Conservation (phyloP, 2,113 vertebrate genomes). For the Tenrec ecaudatus region DNA sequence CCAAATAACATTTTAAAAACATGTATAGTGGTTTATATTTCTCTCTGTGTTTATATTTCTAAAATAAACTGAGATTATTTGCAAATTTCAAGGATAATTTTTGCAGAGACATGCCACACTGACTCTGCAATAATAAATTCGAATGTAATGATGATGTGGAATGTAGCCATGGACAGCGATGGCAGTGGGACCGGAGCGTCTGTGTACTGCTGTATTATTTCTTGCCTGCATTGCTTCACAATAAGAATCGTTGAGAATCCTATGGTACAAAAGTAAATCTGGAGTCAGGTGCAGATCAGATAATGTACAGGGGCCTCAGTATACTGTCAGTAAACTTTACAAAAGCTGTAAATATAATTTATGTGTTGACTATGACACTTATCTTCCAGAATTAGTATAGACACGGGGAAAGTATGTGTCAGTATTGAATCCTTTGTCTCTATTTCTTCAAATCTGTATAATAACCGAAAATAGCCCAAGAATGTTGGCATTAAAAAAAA, state of each 20-base stretch:
- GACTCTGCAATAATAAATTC: not conserved
- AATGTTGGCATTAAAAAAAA: no score
- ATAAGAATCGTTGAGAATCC: not conserved
- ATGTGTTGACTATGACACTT: not conserved
- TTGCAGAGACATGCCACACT: conserved; percentile 12
- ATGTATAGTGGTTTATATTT: conserved; percentile 27
- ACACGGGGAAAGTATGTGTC: no score
- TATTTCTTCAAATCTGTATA: no score
- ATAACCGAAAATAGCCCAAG: no score
- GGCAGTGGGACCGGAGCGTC: not conserved
- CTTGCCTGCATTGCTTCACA: not conserved
- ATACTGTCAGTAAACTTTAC: not conserved
- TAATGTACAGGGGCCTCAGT: not conserved
- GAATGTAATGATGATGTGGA: not conserved
- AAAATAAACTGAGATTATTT: conserved; percentile 50
- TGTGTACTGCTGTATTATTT: not conserved
- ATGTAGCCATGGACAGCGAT: not conserved
- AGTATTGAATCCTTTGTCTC: no score
- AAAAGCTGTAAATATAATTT: not conserved
- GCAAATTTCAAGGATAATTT: conserved; percentile 54
- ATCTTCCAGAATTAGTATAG: not conserved
- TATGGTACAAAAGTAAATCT: not conserved
- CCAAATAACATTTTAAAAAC: not conserved
- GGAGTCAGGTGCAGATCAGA: not conserved
- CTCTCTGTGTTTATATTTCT: conserved; percentile 4